Conservation (phyloP, 2,888 invertebrate genomes). For the Hartigia nigra region DNA sequence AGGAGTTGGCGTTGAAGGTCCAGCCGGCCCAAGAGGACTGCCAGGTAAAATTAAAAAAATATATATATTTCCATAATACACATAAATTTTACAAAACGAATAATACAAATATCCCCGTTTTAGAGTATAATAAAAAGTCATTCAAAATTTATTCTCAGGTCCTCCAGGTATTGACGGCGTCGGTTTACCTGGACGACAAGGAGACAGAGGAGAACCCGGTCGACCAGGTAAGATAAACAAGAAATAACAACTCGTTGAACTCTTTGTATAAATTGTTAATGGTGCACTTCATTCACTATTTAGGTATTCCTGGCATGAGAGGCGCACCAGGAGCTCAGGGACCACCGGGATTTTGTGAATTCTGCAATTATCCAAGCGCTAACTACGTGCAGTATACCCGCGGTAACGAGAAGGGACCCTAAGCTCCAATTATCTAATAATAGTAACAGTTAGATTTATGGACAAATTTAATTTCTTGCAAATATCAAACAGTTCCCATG, state of each 20-base stretch:
- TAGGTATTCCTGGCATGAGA: slow-evolving; percentile 65
- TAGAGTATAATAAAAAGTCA: slow-evolving; percentile 10
- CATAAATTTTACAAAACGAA: background rate
- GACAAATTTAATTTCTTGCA: background rate
- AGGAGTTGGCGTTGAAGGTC: slow-evolving; percentile 81
- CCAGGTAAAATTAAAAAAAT: slow-evolving; percentile 68
- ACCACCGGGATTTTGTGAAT: slow-evolving; percentile 73
- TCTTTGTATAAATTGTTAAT: slow-evolving; percentile 20
- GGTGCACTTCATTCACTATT: slow-evolving; percentile 16
- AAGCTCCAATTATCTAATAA: background rate
- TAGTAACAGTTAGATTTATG: background rate
- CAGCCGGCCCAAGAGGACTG: slow-evolving; percentile 76
- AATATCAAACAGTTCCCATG: background rate
- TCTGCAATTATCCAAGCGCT: slow-evolving; percentile 71
- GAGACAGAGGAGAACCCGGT: slow-evolving; percentile 81
- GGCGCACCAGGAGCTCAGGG: slow-evolving; percentile 77
- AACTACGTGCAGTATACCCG: slow-evolving; percentile 70
- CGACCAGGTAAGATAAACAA: slow-evolving; percentile 70
- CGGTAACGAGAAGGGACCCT: slow-evolving; percentile 71
- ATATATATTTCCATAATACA: background rate
- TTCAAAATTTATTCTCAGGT: slow-evolving; percentile 63
- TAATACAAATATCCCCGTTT: background rate
- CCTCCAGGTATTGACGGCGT: slow-evolving; percentile 76
- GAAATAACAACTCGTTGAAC: background rate
- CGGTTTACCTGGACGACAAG: slow-evolving; percentile 77